Conservation (phyloP, 2,888 invertebrate genomes). For the Epsilonema sp. region DNA sequence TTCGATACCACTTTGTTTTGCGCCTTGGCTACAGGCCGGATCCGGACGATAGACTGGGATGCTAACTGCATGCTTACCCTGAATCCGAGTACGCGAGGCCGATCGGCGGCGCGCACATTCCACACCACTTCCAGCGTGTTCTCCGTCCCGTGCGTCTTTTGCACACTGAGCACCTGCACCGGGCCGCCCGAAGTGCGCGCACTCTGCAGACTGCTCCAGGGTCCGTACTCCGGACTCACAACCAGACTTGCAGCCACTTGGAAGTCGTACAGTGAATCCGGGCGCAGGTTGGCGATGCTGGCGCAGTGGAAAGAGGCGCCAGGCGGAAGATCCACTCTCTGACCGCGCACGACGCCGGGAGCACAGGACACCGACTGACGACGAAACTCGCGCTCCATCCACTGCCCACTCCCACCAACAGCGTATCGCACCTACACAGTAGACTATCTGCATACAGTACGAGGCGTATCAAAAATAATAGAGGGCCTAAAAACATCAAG, state of each 20-base stretch:
- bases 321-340: not conserved
- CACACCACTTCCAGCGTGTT: slow-evolving; percentile 19
- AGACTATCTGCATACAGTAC: too few relatives aligned
- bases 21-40: too few relatives aligned
- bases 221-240: slow-evolving; percentile 13
- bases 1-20: too few relatives aligned
- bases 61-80: too few relatives aligned
- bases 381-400: slow-evolving; percentile 16
- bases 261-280: slow-evolving; percentile 24
- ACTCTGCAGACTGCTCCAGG: slow-evolving; percentile 15
- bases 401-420: slow-evolving; percentile 5
- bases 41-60: too few relatives aligned
- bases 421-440: slow-evolving; percentile 3
- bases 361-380: slow-evolving; percentile 15
- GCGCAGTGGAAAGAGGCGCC: slow-evolving; percentile 19
- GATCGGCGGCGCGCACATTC: slow-evolving; percentile 21
- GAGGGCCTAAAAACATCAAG: too few relatives aligned
- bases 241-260: slow-evolving; percentile 11
- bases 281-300: slow-evolving; percentile 19
- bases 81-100: slow-evolving; percentile 21
- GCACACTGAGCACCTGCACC: slow-evolving; percentile 19
- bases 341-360: not conserved
- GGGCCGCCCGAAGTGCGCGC: slow-evolving; percentile 4
- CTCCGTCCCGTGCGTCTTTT: slow-evolving; percentile 19
- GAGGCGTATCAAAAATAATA: too few relatives aligned